Conservation (phyloP, 1,140 invertebrate genomes). For the Habropoda laboriosa region DNA sequence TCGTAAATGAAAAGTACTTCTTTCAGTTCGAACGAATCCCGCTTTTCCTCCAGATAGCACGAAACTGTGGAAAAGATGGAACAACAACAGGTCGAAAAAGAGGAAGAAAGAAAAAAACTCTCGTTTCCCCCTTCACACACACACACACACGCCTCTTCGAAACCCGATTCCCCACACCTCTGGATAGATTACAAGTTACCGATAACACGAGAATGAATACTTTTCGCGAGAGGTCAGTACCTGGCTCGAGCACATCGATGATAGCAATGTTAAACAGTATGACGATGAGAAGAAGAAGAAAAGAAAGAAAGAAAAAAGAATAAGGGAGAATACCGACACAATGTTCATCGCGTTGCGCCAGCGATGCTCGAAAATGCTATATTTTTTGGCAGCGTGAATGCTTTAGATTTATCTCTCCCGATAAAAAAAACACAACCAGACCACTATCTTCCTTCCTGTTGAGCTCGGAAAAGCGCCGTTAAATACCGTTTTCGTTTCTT, state of each 20-base stretch:
- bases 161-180: not conserved
- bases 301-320: no score
- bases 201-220: not conserved
- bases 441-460: no score
- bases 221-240: constrained; percentile 20
- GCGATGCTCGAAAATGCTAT: constrained; percentile 34
- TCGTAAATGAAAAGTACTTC: no score
- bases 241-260: constrained; percentile 33
- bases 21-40: not conserved
- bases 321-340: constrained; percentile 3
- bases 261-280: constrained; percentile 2
- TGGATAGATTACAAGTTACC: not conserved
- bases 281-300: no score
- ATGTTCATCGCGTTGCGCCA: constrained; percentile 6
- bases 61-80: not conserved
- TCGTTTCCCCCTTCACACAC: no score
- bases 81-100: no score
- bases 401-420: constrained; percentile 6
- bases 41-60: no score
- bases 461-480: no score
- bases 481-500: no score
- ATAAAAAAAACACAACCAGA: no score
- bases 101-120: no score
- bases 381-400: constrained; percentile 58
- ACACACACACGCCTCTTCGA: not conserved